A percentile compares a stretch with the other conserved stretches of the same genome.
Evolutionary conservation across 2,888 invertebrate species (phyloP).

Genomic region (Pyrochroa serraticornis): DNA sequence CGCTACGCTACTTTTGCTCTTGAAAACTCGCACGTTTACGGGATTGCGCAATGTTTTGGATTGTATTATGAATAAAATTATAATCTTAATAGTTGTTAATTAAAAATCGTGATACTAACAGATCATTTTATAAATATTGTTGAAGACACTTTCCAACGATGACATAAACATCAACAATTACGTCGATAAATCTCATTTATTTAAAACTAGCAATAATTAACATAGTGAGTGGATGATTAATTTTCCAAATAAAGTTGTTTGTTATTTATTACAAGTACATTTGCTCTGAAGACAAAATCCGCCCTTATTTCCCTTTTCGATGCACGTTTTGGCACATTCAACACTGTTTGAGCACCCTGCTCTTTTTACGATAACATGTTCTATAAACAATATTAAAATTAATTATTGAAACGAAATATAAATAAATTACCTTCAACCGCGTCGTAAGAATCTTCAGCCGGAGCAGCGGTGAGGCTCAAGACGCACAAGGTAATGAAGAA

Average conservation of each 20-base stretch:
- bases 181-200: neutral
- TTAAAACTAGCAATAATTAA: neutral
- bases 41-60: constrained; percentile 69
- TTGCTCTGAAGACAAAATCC: neutral
- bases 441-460: neutral
- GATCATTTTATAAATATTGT: no score
- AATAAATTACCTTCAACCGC: neutral
- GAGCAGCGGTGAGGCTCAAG: neutral
- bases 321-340: neutral
- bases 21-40: constrained; percentile 69
- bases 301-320: constrained; percentile 1
- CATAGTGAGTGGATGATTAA: neutral
- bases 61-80: constrained; percentile 69
- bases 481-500: neutral
- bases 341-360: neutral
- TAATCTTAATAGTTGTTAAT: no score
- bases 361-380: neutral
- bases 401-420: neutral
- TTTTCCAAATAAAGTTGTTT: neutral
- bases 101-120: no score
- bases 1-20: constrained; percentile 65
- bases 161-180: no score
- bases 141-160: no score
- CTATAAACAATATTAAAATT: neutral
- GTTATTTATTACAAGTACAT: constrained; percentile 3